Evolutionary conservation across 2,797 vertebrate genomes (phyloP), one percentile per base, ranked within the genome.

Genomic region (Pseudochirops cupreus): DNA sequence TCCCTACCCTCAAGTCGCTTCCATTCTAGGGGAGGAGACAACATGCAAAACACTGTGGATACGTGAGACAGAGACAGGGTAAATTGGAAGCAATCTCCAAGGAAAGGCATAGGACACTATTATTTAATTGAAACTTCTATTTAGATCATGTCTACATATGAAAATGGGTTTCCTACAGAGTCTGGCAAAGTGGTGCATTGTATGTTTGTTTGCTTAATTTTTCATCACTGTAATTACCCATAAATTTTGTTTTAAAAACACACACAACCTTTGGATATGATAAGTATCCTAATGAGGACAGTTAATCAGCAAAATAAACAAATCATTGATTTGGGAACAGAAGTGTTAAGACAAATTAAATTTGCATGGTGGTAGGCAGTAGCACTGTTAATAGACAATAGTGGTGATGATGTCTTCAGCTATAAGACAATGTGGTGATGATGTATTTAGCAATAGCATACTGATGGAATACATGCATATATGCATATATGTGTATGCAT

Each of bases 241-340:
- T 89, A 57, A 93, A 74, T 92, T 91, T 94, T 91, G 39, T 87
- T 87, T 87, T 10, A 87, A 87, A 87, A 50, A 46, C 74, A 87
- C 62, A 95, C 67, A 95, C 91, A 96, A 57, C 50, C 74, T 95
- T 96, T 94, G 62, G 82, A 91, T 94, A 59, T 92, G 90, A 74
- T 87, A 92, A 90, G 67, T 82, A 62, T 58, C 39, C 57, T 62
- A 94, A 91, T 82, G 90, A 96, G 95, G 96, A 94, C 26, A 92
- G 93, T 93, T 94, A 90, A 94, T 93, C 82, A 96, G 94, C 82
- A 58, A 96, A 96, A 96, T 10, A 50, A 93, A 96, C 91, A 93
- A 92, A 94, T 58, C 90, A 95, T 94, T 52, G n/a, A 95, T 56
- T 33, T 67, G 54, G 92, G 46, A 18, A n/a, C 50, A 82, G 91